Conservation (phyloP, 2,797 vertebrate genomes). For the Neostethus bicornis region DNA sequence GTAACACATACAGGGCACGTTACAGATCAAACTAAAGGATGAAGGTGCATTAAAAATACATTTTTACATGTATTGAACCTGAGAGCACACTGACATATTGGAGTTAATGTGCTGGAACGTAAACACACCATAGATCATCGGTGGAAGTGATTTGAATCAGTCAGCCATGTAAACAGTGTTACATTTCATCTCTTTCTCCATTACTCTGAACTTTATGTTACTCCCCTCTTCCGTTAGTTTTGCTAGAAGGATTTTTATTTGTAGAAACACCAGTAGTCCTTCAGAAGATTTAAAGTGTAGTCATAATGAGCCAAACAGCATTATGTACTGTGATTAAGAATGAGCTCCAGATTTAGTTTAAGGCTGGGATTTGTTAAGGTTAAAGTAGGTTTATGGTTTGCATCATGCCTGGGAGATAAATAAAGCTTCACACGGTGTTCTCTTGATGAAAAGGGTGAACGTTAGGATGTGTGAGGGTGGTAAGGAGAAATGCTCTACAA, state of each 20-base stretch:
- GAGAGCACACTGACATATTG: slow-evolving; percentile 10
- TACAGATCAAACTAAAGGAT: slow-evolving; percentile 2
- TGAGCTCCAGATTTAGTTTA: neutral
- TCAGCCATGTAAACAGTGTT: slow-evolving; percentile 45
- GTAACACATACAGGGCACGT: neutral
- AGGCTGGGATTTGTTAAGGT: neutral
- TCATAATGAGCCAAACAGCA: neutral
- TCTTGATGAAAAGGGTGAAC: neutral
- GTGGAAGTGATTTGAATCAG: slow-evolving; percentile 41
- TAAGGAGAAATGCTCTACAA: slow-evolving; percentile 31
- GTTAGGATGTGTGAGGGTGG: neutral
- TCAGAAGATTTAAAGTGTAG: neutral
- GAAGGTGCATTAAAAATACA: neutral
- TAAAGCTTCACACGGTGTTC: neutral
- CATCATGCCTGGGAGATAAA: neutral
- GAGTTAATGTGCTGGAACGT: slow-evolving; percentile 17
- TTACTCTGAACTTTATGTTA: slow-evolving; percentile 28
- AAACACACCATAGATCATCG: slow-evolving; percentile 51
- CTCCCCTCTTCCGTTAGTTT: neutral
- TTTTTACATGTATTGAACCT: neutral
- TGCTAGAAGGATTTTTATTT: slow-evolving; percentile 11
- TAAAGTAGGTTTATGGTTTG: neutral
- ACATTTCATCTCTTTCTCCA: slow-evolving; percentile 42
- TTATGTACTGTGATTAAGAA: neutral
- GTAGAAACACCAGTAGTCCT: neutral